A percentile compares a stretch with the other conserved stretches of the same genome.
Conservation (phyloP, 2,113 vertebrate species). For the Oreochromis spilurus region DNA sequence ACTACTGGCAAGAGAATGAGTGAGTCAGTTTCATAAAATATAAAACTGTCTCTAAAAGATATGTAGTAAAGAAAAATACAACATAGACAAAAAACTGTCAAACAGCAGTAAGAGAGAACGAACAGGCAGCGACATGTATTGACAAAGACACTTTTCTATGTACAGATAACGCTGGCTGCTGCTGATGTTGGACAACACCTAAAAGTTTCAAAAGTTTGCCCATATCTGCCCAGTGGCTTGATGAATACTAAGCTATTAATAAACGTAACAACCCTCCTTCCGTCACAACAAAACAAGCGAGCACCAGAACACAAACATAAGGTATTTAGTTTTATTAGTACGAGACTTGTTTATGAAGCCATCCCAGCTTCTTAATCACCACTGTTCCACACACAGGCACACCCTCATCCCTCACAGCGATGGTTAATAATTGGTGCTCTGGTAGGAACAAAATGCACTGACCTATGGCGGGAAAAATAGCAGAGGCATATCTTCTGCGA, state of each 20-base stretch:
- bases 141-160: not conserved
- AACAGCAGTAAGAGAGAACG: not conserved
- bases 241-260: conserved; percentile 32
- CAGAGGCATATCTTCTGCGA: not conserved
- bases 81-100: rapidly evolving
- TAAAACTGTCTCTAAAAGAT: not conserved
- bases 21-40: not conserved
- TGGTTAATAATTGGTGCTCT: conserved; percentile 31
- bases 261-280: not conserved
- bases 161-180: not conserved
- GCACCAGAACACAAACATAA: not conserved
- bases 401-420: conserved; percentile 12
- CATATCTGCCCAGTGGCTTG: not conserved
- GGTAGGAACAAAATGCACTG: conserved; percentile 29
- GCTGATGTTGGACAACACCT: not conserved
- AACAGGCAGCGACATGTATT: not conserved
- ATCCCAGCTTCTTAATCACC: conserved; percentile 37
- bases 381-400: conserved; percentile 19
- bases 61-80: not conserved
- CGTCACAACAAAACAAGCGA: conserved; percentile 39
- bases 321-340: conserved; percentile 10
- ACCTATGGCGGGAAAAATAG: conserved; percentile 3
- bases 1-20: not conserved
- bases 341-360: conserved; percentile 34
- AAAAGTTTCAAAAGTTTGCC: not conserved